Conservation (phyloP, 2,888 invertebrate genomes). For the Dasysyrphus albostriatus region DNA sequence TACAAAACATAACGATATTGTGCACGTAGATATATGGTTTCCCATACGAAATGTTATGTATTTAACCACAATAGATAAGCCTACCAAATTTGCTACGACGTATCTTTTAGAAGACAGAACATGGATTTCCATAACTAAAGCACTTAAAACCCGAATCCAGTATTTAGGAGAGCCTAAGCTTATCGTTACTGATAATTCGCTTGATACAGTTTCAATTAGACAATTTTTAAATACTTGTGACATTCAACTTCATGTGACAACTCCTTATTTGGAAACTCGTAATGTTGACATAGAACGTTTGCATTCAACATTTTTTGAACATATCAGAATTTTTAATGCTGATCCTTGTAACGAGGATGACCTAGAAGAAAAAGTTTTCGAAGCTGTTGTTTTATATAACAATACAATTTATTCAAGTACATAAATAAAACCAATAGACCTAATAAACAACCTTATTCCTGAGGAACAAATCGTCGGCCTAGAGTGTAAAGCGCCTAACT, state of each 20-base stretch:
- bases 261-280: not conserved
- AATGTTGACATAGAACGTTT: not conserved
- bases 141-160: too few species aligned
- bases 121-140: too few species aligned
- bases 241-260: slow-evolving; percentile 11
- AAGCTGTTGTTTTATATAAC: not conserved
- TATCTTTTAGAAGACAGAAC: too few species aligned
- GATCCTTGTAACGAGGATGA: not conserved
- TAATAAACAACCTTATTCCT: not conserved
- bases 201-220: not conserved
- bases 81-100: too few species aligned
- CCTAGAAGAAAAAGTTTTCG: not conserved
- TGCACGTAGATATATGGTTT: too few species aligned
- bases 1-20: too few species aligned
- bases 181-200: not conserved
- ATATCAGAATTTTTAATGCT: not conserved
- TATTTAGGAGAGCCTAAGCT: not conserved
- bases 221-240: not conserved
- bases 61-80: too few species aligned
- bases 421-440: too few species aligned
- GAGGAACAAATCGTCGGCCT: too few species aligned
- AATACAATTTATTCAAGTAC: not conserved
- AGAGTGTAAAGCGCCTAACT: too few species aligned
- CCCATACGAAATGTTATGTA: too few species aligned
- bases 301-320: slow-evolving; percentile 3